Conservation (phyloP, 2,113 vertebrate species). For the Psammodynastes pulverulentus region DNA sequence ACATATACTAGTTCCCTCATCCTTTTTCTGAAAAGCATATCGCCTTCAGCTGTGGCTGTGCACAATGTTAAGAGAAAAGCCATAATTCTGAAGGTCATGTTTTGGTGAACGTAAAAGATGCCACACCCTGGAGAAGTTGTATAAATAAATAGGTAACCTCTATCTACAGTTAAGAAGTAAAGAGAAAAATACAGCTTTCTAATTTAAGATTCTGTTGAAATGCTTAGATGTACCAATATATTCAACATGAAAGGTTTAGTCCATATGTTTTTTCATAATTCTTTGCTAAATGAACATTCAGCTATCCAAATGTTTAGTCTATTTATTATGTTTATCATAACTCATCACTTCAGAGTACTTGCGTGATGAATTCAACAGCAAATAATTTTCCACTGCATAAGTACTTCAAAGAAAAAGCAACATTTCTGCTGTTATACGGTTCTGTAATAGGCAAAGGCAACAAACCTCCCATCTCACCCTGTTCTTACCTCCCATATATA, state of each 20-base stretch:
- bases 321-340: constrained; percentile 32
- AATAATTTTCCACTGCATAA: constrained; percentile 39
- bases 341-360: constrained; percentile 6
- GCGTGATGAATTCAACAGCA: neutral
- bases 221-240: neutral
- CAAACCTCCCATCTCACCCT: neutral
- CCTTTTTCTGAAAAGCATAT: neutral
- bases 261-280: constrained; percentile 9
- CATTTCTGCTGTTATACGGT: neutral
- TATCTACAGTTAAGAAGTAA: neutral
- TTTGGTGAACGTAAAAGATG: neutral
- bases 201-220: constrained; percentile 6
- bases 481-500: neutral
- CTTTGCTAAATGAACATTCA: constrained; percentile 4
- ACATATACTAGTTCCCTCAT: neutral
- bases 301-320: neutral
- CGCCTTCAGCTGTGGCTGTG: neutral
- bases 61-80: neutral
- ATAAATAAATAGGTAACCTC: neutral
- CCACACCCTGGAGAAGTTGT: neutral
- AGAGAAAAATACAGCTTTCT: neutral
- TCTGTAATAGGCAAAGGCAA: neutral
- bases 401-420: neutral
- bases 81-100: neutral
- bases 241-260: neutral